Conservation (phyloP, 1,140 invertebrate genomes). For the Lepidurus apus region DNA sequence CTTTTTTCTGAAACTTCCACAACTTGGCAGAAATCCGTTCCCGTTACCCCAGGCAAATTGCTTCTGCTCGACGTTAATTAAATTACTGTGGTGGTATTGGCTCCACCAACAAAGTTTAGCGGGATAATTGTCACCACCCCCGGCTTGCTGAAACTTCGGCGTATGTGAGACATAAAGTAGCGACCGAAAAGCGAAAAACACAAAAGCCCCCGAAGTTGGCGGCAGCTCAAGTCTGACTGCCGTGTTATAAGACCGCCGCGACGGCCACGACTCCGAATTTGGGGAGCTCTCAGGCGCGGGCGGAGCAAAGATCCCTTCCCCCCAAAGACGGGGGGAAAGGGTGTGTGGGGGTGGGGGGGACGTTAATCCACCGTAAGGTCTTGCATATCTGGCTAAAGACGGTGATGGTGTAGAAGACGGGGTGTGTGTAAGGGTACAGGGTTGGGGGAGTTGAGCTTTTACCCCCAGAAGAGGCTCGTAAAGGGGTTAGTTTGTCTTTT, state of each 20-base stretch:
- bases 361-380: conserved; percentile 7
- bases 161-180: background rate
- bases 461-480: background rate
- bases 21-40: background rate
- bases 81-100: background rate
- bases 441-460: background rate
- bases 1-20: background rate
- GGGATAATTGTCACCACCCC: background rate
- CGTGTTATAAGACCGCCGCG: background rate
- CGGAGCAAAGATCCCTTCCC: background rate
- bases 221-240: conserved; percentile 11
- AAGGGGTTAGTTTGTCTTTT: background rate
- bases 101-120: background rate
- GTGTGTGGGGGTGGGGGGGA: background rate
- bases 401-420: background rate
- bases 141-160: background rate
- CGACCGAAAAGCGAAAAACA: background rate
- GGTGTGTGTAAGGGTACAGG: no score
- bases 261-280: background rate
- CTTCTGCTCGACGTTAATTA: background rate
- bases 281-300: background rate
- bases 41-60: background rate
- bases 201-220: background rate
- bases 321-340: background rate
- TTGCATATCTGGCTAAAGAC: background rate